A percentile compares a stretch with the other conserved stretches of the same genome.
Evolutionary conservation across 1,140 invertebrate species (phyloP).

Genomic region (Drosophila willistoni): DNA sequence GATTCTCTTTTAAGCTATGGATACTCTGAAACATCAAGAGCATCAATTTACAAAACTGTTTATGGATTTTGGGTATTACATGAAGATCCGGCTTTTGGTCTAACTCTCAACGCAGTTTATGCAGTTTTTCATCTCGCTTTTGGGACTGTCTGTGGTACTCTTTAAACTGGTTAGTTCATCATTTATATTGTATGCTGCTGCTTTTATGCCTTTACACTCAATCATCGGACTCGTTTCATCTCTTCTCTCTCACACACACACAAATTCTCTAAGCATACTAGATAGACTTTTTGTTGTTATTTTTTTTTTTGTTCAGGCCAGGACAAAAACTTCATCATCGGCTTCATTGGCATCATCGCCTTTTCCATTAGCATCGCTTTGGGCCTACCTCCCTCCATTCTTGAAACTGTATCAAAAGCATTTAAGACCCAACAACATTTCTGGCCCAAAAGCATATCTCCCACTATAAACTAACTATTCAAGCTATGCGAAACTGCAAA

Average conservation of each 20-base stretch:
- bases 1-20: background rate
- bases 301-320: background rate
- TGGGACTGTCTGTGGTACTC: background rate
- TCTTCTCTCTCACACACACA: background rate
- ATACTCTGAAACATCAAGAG: background rate
- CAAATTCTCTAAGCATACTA: background rate
- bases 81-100: background rate
- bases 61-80: background rate
- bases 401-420: conserved; percentile 34
- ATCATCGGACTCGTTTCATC: conserved; percentile 7
- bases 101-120: background rate
- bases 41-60: background rate
- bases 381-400: background rate
- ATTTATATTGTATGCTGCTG: conserved; percentile 7
- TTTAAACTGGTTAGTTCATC: conserved; percentile 2
- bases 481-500: conserved; percentile 37
- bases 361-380: conserved; percentile 44
- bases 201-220: conserved; percentile 11
- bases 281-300: too few relatives aligned
- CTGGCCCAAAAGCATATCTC: background rate
- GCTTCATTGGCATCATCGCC: conserved; percentile 28
- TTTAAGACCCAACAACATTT: background rate
- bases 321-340: background rate
- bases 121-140: background rate
- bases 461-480: conserved; percentile 42